Evolutionary conservation across 2,113 vertebrate genomes (phyloP).

Genomic region (Sphyrna mokarran): DNA sequence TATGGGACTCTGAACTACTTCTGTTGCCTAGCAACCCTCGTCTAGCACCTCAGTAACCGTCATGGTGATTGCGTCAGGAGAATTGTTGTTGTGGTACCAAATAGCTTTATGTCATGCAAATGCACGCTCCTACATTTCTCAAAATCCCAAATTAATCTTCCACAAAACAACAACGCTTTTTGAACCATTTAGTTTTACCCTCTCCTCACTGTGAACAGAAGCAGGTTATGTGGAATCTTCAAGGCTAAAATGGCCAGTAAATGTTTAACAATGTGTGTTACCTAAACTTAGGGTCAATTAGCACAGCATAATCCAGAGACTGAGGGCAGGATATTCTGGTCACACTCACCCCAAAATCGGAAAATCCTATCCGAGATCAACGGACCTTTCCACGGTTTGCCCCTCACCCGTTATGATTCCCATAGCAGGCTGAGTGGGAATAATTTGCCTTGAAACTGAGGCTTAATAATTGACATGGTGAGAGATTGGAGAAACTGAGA

Average conservation of each 20-base stretch:
- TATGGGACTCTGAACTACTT: not conserved
- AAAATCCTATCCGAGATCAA: too few relatives aligned
- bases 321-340: too few relatives aligned
- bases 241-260: not conserved
- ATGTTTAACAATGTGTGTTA: not conserved
- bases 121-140: not conserved
- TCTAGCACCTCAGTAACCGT: not conserved
- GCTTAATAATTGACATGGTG: not conserved
- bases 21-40: not conserved
- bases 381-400: too few relatives aligned
- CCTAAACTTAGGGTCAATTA: not conserved
- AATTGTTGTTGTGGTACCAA: not conserved
- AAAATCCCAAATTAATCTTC: not conserved
- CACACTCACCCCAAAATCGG: too few relatives aligned
- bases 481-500: not conserved
- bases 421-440: too few relatives aligned
- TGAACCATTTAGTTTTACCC: not conserved
- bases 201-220: not conserved
- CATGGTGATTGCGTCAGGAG: not conserved
- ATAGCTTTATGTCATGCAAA: not conserved
- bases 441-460: not conserved
- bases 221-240: not conserved
- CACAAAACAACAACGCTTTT: not conserved
- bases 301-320: not conserved
- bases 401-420: too few relatives aligned